phyloP scores from a whole-genome alignment of 2,113 vertebrate genomes.

The Mohoua ochrocephala region DNA sequence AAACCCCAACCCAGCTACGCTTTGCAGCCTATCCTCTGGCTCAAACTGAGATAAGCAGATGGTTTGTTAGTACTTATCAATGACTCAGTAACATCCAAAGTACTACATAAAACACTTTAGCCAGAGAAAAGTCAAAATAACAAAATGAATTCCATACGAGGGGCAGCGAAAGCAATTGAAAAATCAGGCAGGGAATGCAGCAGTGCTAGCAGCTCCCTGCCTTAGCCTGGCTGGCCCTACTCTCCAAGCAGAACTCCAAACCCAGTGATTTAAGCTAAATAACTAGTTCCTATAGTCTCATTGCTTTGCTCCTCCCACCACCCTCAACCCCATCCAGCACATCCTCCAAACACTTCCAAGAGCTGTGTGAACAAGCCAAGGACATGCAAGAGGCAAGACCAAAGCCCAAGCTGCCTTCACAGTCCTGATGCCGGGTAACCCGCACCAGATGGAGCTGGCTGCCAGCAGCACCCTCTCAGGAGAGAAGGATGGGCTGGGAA shows the following conservation, averaged over 20 bases:
- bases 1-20: neutral
- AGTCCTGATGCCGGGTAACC: accelerated
- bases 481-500: neutral
- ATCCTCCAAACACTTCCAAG: neutral
- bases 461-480: neutral
- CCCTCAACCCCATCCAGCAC: neutral
- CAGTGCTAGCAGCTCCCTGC: neutral
- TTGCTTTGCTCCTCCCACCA: neutral
- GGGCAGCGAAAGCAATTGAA: constrained; percentile 3
- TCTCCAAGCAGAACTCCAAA: neutral
- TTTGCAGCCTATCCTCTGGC: constrained; percentile 18
- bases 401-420: accelerated
- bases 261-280: neutral
- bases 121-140: constrained; percentile 26
- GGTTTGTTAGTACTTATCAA: constrained; percentile 46
- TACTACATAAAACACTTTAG: constrained; percentile 35
- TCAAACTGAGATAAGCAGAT: constrained; percentile 50
- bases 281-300: neutral
- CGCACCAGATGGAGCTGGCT: neutral
- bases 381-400: neutral
- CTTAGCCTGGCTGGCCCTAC: neutral
- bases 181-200: neutral
- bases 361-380: neutral
- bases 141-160: neutral
- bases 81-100: constrained; percentile 40